Base-by-base conservation (phyloP, 2,888 invertebrate genomes). In the Synanthedon tipuliformis region DNA sequence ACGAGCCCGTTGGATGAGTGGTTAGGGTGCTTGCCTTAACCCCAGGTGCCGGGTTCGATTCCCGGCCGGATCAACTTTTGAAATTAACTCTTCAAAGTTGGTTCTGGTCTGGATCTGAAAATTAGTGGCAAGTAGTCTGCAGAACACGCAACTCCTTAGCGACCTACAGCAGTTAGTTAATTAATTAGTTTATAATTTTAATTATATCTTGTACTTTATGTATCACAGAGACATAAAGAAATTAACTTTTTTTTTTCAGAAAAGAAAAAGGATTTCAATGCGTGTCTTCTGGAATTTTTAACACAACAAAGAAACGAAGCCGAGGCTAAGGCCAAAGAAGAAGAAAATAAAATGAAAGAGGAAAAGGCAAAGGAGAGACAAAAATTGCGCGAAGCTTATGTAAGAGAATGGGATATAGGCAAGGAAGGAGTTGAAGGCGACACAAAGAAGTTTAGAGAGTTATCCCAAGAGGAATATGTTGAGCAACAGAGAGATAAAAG, bases 401-500 rank as follows among this genome's bases (percentile, higher is more conserved):
- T 93, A 11, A 81, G 93, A 41, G 92, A 93, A 49, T 93, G 93
- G 93, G 93, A 93, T 71, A 73, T 91, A 23, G 93, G 93, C 1
- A 93, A 93, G 73, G 89, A 90, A 40, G 91, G 90, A 1, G 76
- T 90, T 10, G 75, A 87, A 53, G 85, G 65, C 0, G 79, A 89
- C 72, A 68, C 60, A 55, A 86, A 72, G 65, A 81, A 78, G 60
- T 87, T 86, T 59, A 72, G 65, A 63, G 90, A 91, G 69, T 90
- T 93, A 88, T 88, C 90, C 0, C 94, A 94, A 82, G 92, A 93
- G 69, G 93, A 94, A 75, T 94, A 94, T 90, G 89, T 93, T 7
- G 89, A 92, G 57, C 92, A 93, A 65, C 91, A 94, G 71, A 89
- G 97, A 59, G 81, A 83, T 52, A 92, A 94, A 68, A 88, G 96